phyloP scores from a whole-genome alignment of 2,888 invertebrate species.

The Acanthopleura granulata region DNA sequence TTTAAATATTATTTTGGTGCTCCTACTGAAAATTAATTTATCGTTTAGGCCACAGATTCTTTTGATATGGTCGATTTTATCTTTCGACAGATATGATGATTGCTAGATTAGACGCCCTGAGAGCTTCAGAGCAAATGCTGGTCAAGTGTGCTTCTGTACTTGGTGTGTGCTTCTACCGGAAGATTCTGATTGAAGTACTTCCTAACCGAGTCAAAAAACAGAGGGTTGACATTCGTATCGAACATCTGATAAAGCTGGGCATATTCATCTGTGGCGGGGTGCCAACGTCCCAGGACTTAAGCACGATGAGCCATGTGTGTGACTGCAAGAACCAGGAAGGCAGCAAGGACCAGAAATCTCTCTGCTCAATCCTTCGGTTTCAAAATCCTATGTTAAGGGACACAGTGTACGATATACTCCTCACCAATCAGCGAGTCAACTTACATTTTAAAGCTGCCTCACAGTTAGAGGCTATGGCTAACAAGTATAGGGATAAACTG shows the following conservation, averaged over 20 bases:
- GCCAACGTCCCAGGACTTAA: neutral
- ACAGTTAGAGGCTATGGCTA: slow-evolving; percentile 50
- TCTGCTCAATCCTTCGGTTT: slow-evolving; percentile 38
- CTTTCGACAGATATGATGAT: slow-evolving; percentile 47
- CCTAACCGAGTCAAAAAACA: slow-evolving; percentile 37
- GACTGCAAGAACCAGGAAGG: neutral
- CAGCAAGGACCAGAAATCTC: neutral
- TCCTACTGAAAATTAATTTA: too few species aligned
- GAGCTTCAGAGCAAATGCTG: slow-evolving; percentile 56
- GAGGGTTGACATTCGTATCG: slow-evolving; percentile 39
- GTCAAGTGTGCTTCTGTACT: slow-evolving; percentile 60
- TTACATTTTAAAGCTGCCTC: slow-evolving; percentile 54
- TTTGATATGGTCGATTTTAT: neutral
- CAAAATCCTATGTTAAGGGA: slow-evolving; percentile 50
- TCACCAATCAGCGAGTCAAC: slow-evolving; percentile 49
- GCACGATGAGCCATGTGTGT: neutral
- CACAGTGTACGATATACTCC: slow-evolving; percentile 57
- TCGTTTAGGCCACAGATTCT: too few species aligned
- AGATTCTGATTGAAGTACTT: slow-evolving; percentile 43
- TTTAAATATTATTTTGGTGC: too few species aligned
- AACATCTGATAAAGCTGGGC: slow-evolving; percentile 43
- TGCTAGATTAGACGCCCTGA: slow-evolving; percentile 56
- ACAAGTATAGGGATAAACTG: slow-evolving; percentile 34
- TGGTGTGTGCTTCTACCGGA: slow-evolving; percentile 42
- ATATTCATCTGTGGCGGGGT: slow-evolving; percentile 45